These are phyloP conservation scores for Acipenser transmontanus DNA, from an alignment of 2,797 vertebrate genomes.

Conservation along the genomic window DNA sequence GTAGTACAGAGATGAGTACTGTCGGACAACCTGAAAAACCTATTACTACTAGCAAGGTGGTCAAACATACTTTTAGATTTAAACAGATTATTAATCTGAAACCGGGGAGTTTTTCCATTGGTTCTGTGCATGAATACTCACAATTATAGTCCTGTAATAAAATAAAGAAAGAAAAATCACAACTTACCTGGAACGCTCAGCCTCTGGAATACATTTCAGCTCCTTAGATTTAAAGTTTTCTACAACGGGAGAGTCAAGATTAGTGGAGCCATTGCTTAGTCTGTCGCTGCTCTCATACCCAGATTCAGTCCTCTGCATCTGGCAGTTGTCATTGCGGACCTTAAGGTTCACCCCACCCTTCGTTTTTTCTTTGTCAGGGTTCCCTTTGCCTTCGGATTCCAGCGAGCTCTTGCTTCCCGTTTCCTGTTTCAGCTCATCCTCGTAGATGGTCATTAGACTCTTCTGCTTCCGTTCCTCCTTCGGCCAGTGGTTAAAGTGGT, in stretches of 20 bases:
- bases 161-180: too few species aligned
- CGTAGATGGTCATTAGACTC: slow-evolving; percentile 89
- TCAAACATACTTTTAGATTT: too few species aligned
- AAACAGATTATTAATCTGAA: too few species aligned
- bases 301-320: slow-evolving; percentile 84
- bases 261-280: slow-evolving; percentile 82
- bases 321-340: slow-evolving; percentile 71
- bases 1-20: too few species aligned
- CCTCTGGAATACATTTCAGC: slow-evolving; percentile 55
- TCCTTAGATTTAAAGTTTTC: slow-evolving; percentile 60
- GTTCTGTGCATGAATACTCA: too few species aligned
- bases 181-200: slow-evolving; percentile 62
- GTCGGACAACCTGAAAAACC: too few species aligned
- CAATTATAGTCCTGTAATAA: too few species aligned
- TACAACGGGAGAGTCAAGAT: slow-evolving; percentile 71
- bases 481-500: slow-evolving; percentile 39
- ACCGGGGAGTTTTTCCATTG: too few species aligned
- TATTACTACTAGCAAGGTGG: too few species aligned
- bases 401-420: slow-evolving; percentile 73
- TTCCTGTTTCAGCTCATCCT: slow-evolving; percentile 83
- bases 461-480: slow-evolving; percentile 73
- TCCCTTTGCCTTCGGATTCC: slow-evolving; percentile 67
- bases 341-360: slow-evolving; percentile 56
- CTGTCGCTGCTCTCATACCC: slow-evolving; percentile 90
- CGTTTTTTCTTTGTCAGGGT: slow-evolving; percentile 56